Base-by-base conservation (phyloP, 2,113 vertebrate species). In the Phoxinus phoxinus region DNA sequence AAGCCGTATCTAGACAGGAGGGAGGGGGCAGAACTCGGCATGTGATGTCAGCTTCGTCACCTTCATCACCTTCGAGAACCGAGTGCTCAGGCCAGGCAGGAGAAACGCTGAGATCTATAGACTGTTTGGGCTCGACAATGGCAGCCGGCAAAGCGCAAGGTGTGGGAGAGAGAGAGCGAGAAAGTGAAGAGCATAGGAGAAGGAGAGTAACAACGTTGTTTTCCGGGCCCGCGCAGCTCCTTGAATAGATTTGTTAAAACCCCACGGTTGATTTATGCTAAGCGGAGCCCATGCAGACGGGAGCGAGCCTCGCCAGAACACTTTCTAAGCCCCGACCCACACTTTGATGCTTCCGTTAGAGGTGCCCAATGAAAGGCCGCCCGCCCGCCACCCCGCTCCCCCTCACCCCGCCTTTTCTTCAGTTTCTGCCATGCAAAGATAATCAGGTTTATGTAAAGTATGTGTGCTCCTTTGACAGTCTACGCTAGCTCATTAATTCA, bases 381-480 rank as follows among this genome's bases (percentile, higher is more conserved):
- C 80, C 67, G 51, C 92, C 92, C 19, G 53, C 53, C 53, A 23
- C 53, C 92, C 91, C 89, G 65, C 65, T 44, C 82, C 59, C 81
- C 21, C 27, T 61, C 83, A 67, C 79, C 78, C 37, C 15, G 84
- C 51, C 44, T 73, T 69, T 71, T 94, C 93, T 94, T 95, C 95
- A 95, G 93, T 96, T 96, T 97, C 97, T 98, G 98, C 97, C 97
- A 96, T 95, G 96, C 97, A 98, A 96, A 99, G 98, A 99, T 99
- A 99, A 99, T 99, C 97, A 97, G 97, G 97, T 99, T 99, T 99
- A 99, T 99, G 98, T 99, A 99, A 99, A 99, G 96, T 98, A 96
- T 98, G 98, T 97, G 96, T 97, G 98, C 96, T 99, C 97, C 97
- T 99, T 98, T 99, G 97, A 99, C 98, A 98, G 97, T 96, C 96